phyloP scores from a whole-genome alignment of 2,888 invertebrate genomes.

The Dendrolimus houi region DNA sequence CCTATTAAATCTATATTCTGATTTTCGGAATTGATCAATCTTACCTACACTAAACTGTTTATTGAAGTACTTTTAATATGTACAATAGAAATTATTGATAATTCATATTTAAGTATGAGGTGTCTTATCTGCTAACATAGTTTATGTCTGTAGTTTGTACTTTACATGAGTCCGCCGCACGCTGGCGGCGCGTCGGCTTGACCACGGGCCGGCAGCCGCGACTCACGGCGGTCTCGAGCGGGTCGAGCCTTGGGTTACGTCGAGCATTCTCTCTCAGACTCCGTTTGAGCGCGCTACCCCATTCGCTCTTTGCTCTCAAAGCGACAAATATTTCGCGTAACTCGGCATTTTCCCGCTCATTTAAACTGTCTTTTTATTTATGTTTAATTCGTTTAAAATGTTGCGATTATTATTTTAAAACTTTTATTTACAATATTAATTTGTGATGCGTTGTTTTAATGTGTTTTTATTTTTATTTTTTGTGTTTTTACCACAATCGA shows the following conservation, averaged over 20 bases:
- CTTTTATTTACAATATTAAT: constrained; percentile 19
- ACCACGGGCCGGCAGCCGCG: constrained; percentile 53
- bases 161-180: constrained; percentile 16
- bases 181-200: constrained; percentile 46
- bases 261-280: constrained; percentile 46
- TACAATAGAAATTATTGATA: too few relatives aligned
- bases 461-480: constrained; percentile 63
- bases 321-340: constrained; percentile 11
- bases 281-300: constrained; percentile 36
- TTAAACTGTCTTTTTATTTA: constrained; percentile 29
- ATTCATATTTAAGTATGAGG: too few relatives aligned
- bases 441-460: constrained; percentile 64
- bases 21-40: too few relatives aligned
- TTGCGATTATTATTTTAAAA: background rate
- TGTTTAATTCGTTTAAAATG: constrained; percentile 9
- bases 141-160: background rate
- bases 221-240: constrained; percentile 23
- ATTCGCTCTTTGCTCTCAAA: constrained; percentile 22
- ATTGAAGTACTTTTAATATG: too few relatives aligned
- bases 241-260: constrained; percentile 23
- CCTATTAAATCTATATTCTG: too few relatives aligned
- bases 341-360: constrained; percentile 54
- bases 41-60: too few relatives aligned
- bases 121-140: background rate
- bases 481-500: constrained; percentile 63